Base-by-base conservation (phyloP, 2,888 invertebrate genomes). In the Leptopterna dolabrata region DNA sequence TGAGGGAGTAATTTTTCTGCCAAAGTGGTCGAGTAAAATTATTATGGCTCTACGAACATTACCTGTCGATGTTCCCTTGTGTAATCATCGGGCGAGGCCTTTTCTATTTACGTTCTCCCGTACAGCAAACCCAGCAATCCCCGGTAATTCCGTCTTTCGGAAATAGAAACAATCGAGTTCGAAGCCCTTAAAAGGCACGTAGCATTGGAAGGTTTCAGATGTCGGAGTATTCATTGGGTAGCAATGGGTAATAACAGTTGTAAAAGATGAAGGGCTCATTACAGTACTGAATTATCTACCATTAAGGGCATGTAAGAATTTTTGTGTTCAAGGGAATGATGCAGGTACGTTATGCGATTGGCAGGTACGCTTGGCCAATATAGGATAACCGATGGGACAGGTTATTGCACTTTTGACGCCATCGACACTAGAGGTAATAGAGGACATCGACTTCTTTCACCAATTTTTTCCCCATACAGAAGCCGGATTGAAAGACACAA, bases 61-160 rank as follows among this genome's bases (percentile, higher is more conserved):
- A 63, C 63, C 63, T 63, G 63, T 11, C 27, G 63, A 63, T 63
- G 63, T 27, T 63, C 27, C 27, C 13, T 24, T 13, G 63, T 24
- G 63, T 63, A 63, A 63, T 63, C 27, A 63, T 63, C 63, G 63
- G 63, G 4, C 63, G 63, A 63, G 24, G 63, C 24, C 19, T 63
- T 63, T 73, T 36, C 14, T 36, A 36, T 36, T 73, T 73, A 7
- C 36, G 13, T 36, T 36, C 73, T 73, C 36, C 63, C 4, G 73
- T 30, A 73, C 36, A 36, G 73, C 73, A 73, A 73, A 73, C 73
- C 73, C 36, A 41, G 73, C 73, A 73, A 73, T 73, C 29, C 73
- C 73, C 73, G 27, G 73, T 73, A 73, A 73, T 73, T 73, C 36
- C 36, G 73, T 73, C 73, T 73, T 73, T 73, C 36, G 73, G 73